Evolutionary conservation across 2,797 vertebrate species (phyloP), one percentile per base, ranked within the genome.

Genomic region (Ptychobarbus kaznakovi): DNA sequence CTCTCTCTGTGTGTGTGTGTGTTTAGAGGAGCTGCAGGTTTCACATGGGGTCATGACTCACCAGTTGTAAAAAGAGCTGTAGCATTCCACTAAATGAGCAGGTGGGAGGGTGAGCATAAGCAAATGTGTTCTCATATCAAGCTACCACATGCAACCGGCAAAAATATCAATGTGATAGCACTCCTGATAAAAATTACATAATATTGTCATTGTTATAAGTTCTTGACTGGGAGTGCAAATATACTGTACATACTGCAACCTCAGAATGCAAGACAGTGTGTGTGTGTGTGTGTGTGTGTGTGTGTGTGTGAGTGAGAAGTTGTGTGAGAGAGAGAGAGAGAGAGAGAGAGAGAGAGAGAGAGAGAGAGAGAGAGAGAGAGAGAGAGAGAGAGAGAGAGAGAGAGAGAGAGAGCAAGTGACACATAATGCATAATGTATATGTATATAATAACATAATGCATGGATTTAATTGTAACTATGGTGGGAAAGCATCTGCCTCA

Each of bases 31-130:
- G 78, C 58, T 68, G 40, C 76, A 85, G 82, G 81, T 80, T 78
- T 86, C 83, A 91, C 25, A 68, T 73, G 78, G 88, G 90, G 89
- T 90, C 91, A 91, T 86, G 80, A 92, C 89, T 93, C 89, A 89
- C 86, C 82, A 87, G 83, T 68, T 51, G 38, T 75, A 92, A 92
- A 83, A 90, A 85, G 88, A 85, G 82, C 86, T 86, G 79, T 46
- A 40, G 0, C 82, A 87, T 87, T 89, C 88, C 44, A 68, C 12
- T 78, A 61, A 84, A 53, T 81, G 81, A 58, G 66, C 87, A 81
- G 66, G 79, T 87, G 78, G 84, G 63, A 65, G 56, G 46, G 53
- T 20, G 18, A 80, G 63, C 16, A 15, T n/a, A 46, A 70, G n/a
- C 22, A 35, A 74, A 38, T 76, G 49, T 78, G 51, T 53, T 76